Percentiles rank a stretch among this genome's conserved stretches.
phyloP scores from a whole-genome alignment of 2,797 vertebrate species.

The Simalia tracyae region DNA sequence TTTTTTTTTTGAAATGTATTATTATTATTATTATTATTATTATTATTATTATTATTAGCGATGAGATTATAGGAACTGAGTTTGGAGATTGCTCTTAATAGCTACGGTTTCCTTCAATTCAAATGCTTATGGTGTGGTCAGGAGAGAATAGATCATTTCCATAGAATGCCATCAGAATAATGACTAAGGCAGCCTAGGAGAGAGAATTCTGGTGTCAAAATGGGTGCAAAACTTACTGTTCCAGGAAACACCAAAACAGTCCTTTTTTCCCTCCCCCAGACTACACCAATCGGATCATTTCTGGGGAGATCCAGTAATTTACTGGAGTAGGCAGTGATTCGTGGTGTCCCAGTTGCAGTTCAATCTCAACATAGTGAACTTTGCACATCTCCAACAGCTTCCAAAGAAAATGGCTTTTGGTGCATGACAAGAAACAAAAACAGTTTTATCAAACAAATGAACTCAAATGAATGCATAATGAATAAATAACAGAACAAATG shows the following conservation, averaged over 20 bases:
- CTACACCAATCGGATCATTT: neutral
- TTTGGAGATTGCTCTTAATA: neutral
- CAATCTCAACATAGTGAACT: neutral
- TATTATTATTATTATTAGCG: no score
- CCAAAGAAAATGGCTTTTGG: neutral
- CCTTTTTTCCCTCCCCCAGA: neutral
- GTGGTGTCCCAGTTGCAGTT: neutral
- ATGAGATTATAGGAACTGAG: neutral
- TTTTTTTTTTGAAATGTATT: neutral
- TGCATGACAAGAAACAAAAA: neutral
- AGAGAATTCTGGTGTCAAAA: neutral
- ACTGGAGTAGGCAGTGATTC: neutral
- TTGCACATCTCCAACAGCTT: neutral
- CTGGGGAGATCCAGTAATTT: neutral
- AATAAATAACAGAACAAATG: neutral
- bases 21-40: no score
- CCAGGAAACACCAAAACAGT: neutral
- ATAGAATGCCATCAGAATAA: neutral
- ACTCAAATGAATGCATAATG: slow-evolving; percentile 4
- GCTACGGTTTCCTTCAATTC: no score
- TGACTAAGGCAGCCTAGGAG: neutral
- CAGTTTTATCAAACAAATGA: neutral
- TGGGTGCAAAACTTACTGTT: neutral
- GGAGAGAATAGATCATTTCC: neutral
- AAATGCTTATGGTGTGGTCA: neutral